Conservation (phyloP, 1,140 invertebrate species). For the Apis florea region DNA sequence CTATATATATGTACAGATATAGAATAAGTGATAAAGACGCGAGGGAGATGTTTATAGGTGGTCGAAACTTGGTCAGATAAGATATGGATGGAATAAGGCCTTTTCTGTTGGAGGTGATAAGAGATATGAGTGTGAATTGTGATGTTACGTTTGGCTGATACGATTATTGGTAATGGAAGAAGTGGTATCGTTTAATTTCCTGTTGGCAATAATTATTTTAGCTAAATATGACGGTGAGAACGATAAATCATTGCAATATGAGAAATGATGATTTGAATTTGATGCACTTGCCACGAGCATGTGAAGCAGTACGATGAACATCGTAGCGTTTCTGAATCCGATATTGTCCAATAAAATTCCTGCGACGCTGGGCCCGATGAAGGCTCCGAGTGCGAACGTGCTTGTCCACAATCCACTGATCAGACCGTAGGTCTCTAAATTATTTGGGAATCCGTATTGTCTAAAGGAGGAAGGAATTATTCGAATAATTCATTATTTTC, state of each 20-base stretch:
- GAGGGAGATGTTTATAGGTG: too few species aligned
- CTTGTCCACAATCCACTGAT: slow-evolving; percentile 93
- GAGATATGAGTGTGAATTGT: too few species aligned
- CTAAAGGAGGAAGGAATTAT: slow-evolving; percentile 71
- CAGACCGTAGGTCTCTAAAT: slow-evolving; percentile 90
- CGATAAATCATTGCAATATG: background rate
- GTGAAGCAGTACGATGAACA: slow-evolving; percentile 87
- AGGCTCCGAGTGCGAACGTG: slow-evolving; percentile 91
- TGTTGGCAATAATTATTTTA: too few species aligned
- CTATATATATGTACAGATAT: slow-evolving; percentile 52
- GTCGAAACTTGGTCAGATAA: too few species aligned
- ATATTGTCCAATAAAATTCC: slow-evolving; percentile 88
- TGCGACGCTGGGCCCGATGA: slow-evolving; percentile 89
- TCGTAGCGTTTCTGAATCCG: slow-evolving; percentile 86
- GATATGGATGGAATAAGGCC: too few species aligned
- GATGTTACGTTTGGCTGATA: background rate
- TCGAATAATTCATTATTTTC: background rate
- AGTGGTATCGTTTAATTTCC: too few species aligned
- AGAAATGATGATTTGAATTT: too few species aligned
- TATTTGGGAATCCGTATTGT: slow-evolving; percentile 87
- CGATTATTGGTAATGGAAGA: background rate
- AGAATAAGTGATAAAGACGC: too few species aligned
- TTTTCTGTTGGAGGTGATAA: too few species aligned
- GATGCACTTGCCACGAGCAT: slow-evolving; percentile 82
- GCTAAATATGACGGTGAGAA: too few species aligned